Conservation (phyloP, 30 jellyfish, hydroid and myxozoan genomes). For the Hydractinia symbiolongicarpus region DNA sequence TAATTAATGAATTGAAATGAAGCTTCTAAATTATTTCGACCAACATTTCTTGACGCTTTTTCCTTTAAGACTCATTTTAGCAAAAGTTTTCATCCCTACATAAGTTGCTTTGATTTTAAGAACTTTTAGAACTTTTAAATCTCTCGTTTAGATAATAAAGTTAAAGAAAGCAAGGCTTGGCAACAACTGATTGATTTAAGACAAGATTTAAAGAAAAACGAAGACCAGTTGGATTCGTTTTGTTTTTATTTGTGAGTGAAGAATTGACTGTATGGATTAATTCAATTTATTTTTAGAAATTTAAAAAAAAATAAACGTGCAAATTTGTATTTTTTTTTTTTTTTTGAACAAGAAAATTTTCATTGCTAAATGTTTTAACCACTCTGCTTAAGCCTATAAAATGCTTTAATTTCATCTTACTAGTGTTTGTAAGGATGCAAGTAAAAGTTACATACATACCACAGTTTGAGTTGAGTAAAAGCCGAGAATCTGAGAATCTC, state of each 20-base stretch:
- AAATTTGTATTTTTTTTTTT: neutral
- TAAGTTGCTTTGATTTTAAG: too few relatives aligned
- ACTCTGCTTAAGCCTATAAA: too few relatives aligned
- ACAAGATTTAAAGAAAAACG: constrained; percentile 41
- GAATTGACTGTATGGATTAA: neutral
- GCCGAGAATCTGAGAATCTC: too few relatives aligned
- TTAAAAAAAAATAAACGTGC: neutral
- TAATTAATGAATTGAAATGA: neutral
- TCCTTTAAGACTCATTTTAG: neutral
- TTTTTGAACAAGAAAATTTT: too few relatives aligned
- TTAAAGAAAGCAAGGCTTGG: constrained; percentile 18
- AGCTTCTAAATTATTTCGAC: neutral
- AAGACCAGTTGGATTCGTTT: constrained; percentile 59
- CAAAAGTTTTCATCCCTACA: neutral
- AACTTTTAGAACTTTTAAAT: too few relatives aligned
- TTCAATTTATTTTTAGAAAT: neutral
- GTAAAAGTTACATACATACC: too few relatives aligned
- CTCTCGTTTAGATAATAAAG: constrained; percentile 16
- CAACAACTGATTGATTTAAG: constrained; percentile 44
- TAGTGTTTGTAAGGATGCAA: too few relatives aligned
- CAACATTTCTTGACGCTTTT: neutral
- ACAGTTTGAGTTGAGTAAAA: too few relatives aligned
- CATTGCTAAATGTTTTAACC: too few relatives aligned
- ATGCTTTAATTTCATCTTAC: too few relatives aligned
- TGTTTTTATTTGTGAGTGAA: constrained; percentile 67